Evolutionary conservation across 2,888 invertebrate genomes (phyloP).

Genomic region (Orgyia antiqua): DNA sequence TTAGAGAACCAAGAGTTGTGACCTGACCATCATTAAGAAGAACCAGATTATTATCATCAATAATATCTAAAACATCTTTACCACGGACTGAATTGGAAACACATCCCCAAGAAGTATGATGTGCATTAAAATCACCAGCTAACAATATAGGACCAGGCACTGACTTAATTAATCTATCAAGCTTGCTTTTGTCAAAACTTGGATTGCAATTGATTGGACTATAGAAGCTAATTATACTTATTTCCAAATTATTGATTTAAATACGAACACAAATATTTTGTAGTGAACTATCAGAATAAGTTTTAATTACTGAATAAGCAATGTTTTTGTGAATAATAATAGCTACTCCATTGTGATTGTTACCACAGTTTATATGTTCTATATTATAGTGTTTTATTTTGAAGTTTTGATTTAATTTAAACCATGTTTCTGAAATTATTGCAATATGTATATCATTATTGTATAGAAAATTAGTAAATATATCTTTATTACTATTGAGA

Average conservation of each 20-base stretch:
- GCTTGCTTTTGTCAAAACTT: neutral
- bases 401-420: neutral
- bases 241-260: constrained; percentile 1
- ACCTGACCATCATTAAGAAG: constrained; percentile 1
- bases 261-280: constrained; percentile 7
- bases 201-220: neutral
- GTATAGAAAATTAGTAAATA: constrained; percentile 3
- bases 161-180: neutral
- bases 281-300: constrained; percentile 3
- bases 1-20: neutral
- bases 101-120: neutral
- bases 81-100: neutral
- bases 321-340: constrained; percentile 9
- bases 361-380: constrained; percentile 3
- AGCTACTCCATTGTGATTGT: constrained; percentile 10
- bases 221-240: constrained; percentile 7
- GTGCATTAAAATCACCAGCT: neutral
- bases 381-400: neutral
- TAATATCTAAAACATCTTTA: neutral
- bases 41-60: constrained; percentile 2
- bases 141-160: neutral
- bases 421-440: constrained; percentile 5
- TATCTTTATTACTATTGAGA: neutral
- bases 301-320: neutral
- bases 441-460: neutral